Evolutionary conservation across 1,140 invertebrate genomes (phyloP).

Genomic region (Cecropterus lyciades): DNA sequence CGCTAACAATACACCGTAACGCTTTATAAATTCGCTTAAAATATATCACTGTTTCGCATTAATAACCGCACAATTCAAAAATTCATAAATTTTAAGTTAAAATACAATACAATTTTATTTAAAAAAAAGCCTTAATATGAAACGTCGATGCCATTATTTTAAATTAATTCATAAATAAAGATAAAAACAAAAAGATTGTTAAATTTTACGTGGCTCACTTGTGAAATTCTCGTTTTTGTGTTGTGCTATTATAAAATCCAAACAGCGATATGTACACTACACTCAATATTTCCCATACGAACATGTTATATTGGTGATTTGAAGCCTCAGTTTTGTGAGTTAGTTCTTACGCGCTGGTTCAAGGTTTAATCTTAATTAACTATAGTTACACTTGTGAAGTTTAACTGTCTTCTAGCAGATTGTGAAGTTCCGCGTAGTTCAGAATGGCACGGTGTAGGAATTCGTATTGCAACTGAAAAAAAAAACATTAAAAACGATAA

Average conservation of each 20-base stretch:
- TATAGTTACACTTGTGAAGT: conserved; percentile 25
- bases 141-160: too few species aligned
- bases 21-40: conserved; percentile 27
- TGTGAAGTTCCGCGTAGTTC: conserved; percentile 95
- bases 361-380: conserved; percentile 14
- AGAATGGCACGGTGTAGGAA: conserved; percentile 95
- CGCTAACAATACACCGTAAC: conserved; percentile 27
- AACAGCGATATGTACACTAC: conserved; percentile 15
- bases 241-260: too few species aligned
- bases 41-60: too few species aligned
- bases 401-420: conserved; percentile 84
- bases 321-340: conserved; percentile 16
- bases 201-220: too few species aligned
- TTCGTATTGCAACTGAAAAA: conserved; percentile 94
- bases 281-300: neutral
- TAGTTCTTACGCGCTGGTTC: conserved; percentile 22
- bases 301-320: neutral
- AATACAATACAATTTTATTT: too few species aligned
- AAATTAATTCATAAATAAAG: too few species aligned
- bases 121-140: too few species aligned
- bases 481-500: too few species aligned
- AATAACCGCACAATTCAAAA: too few species aligned
- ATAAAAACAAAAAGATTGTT: too few species aligned
- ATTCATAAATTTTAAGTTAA: too few species aligned
- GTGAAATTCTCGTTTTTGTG: too few species aligned